Conservation (phyloP, 64 coral and sea anemone species). For the Porites lutea region DNA sequence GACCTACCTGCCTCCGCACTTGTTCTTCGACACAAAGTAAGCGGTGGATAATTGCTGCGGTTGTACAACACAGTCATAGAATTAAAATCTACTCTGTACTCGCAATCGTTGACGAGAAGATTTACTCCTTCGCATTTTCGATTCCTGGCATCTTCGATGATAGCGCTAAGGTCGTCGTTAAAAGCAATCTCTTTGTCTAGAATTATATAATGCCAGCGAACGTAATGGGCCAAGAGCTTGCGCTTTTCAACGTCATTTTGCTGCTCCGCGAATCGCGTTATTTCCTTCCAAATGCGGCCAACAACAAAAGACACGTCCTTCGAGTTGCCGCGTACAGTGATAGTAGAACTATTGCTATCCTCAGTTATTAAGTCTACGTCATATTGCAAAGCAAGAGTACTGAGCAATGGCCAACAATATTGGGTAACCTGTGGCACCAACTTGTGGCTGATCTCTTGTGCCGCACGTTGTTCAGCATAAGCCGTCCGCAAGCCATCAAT, state of each 20-base stretch:
- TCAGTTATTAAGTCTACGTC: background rate
- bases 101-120: background rate
- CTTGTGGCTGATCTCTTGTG: background rate
- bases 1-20: background rate
- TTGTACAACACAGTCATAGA: background rate
- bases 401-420: background rate
- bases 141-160: background rate
- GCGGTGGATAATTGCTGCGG: background rate
- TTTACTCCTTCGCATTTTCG: background rate
- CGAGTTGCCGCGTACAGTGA: background rate
- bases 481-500: background rate
- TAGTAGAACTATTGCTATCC: background rate
- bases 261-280: background rate
- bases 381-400: background rate
- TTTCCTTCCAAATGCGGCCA: constrained; percentile 8
- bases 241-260: background rate
- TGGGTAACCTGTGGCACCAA: background rate
- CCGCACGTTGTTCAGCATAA: background rate
- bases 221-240: constrained; percentile 17
- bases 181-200: constrained; percentile 12
- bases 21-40: background rate
- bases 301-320: background rate
- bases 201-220: constrained; percentile 12
- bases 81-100: constrained; percentile 5
- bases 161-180: background rate